Percentiles rank a stretch among this genome's conserved stretches.
Conservation (phyloP, 1,140 invertebrate genomes). For the Drosophila ficusphila region DNA sequence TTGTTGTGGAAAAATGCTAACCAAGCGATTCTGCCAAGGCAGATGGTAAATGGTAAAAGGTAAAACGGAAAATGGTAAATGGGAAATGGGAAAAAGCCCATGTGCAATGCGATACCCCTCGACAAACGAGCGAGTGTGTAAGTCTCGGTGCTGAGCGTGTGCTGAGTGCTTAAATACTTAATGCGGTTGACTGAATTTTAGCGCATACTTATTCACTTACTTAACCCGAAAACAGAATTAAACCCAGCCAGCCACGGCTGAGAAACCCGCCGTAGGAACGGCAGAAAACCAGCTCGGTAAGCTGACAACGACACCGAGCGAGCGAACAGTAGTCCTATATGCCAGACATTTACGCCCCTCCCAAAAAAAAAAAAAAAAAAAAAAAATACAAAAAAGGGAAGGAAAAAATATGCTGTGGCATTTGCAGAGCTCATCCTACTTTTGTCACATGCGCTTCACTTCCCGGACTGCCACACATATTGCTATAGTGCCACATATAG, state of each 20-base stretch:
- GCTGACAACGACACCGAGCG: slow-evolving; percentile 46
- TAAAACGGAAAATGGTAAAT: slow-evolving; percentile 23
- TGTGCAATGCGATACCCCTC: slow-evolving; percentile 43
- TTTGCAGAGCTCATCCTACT: slow-evolving; percentile 54
- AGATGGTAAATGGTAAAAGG: slow-evolving; percentile 17
- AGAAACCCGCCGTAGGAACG: neutral
- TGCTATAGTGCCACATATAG: no score
- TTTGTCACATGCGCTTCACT: slow-evolving; percentile 55
- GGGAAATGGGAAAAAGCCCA: slow-evolving; percentile 19
- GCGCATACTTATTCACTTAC: slow-evolving; percentile 77
- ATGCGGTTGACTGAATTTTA: slow-evolving; percentile 79
- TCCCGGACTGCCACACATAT: neutral
- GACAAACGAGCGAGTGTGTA: slow-evolving; percentile 28
- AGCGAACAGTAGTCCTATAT: slow-evolving; percentile 8
- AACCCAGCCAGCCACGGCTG: slow-evolving; percentile 22
- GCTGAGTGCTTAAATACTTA: slow-evolving; percentile 81
- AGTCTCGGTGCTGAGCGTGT: slow-evolving; percentile 54
- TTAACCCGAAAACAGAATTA: slow-evolving; percentile 52
- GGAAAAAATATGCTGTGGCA: slow-evolving; percentile 20
- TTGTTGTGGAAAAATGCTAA: slow-evolving; percentile 76
- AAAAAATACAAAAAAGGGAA: neutral
- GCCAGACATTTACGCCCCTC: slow-evolving; percentile 13
- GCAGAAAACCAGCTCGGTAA: slow-evolving; percentile 34
- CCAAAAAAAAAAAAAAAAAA: neutral
- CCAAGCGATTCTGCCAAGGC: slow-evolving; percentile 59